Evolutionary conservation across 2,797 vertebrate species (phyloP), one percentile per base, ranked within the genome.

Genomic region (Uromys caudimaculatus): DNA sequence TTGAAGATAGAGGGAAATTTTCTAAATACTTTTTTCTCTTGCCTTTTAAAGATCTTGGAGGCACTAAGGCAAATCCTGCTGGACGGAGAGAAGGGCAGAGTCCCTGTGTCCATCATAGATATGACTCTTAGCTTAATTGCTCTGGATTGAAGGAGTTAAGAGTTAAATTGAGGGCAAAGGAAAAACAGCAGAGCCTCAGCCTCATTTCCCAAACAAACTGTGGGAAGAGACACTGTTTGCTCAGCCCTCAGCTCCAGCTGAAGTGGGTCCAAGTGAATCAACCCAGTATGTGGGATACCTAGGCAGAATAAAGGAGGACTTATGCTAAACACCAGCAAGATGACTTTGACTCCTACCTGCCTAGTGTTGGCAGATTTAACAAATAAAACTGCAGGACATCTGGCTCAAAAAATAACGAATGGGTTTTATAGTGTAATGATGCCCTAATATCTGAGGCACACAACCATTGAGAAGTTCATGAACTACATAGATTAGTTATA

Each of bases 1-100:
- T 95, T 92, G 69, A 56, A 14, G 38, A 77, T 32, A 84, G 38
- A 89, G 50, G 73, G 23, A 12, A 50, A 84, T 94, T 97, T 93
- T 96, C 93, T 94, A 52, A 96, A 71, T 69, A 64, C 50, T 16
- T 92, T 93, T 93, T 75, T 84, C 21, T 52, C 86, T 78, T 44
- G 60, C 10, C 73, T 81, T 96, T 88, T 84, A 54, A 79, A 60
- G 87, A 76, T 6, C 44, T 56, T 95, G 9, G 56, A 87, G 77
- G 44, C 86, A 23, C 10, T 58, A 44, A 78, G 27, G 3, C n/a
- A 89, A 82, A 47, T n/a, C 60, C 44, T 10, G 6, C 27, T 35
- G 81, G 89, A 69, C 1, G 50, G 52, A 58, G 16, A 78, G 73
- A 8, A 79, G 71, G 71, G 29, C 32, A 67, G n/a, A 81, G 38